A percentile compares a stretch with the other conserved stretches of the same genome.
Conservation (phyloP, 2,888 invertebrate species). For the Liodrosophila aerea region DNA sequence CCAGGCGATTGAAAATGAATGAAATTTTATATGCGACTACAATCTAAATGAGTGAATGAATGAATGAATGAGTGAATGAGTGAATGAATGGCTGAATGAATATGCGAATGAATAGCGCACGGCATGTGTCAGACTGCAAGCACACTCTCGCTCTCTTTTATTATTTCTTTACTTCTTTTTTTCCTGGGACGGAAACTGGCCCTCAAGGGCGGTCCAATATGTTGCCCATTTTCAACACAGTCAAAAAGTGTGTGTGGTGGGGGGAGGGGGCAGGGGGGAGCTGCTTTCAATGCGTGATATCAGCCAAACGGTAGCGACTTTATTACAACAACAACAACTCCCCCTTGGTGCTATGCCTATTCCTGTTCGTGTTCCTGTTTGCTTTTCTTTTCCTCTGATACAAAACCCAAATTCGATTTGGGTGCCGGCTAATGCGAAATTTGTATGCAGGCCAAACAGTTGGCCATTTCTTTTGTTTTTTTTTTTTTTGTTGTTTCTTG, state of each 20-base stretch:
- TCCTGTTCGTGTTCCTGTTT: background rate
- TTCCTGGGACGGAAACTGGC: constrained; percentile 8
- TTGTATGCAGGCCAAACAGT: constrained; percentile 69
- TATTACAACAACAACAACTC: constrained; percentile 31
- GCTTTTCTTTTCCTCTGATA: background rate
- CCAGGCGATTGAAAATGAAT: constrained; percentile 66
- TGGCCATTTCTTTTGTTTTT: constrained; percentile 69
- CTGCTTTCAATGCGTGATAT: constrained; percentile 1
- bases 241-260: background rate
- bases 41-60: constrained; percentile 43
- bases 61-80: constrained; percentile 25
- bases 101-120: constrained; percentile 29
- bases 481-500: constrained; percentile 1
- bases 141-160: too few relatives aligned
- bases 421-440: constrained; percentile 65
- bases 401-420: constrained; percentile 47
- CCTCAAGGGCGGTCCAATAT: constrained; percentile 45
- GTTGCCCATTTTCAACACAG: constrained; percentile 56
- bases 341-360: background rate
- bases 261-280: background rate
- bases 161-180: too few relatives aligned
- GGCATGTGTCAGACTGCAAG: constrained; percentile 16
- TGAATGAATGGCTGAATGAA: constrained; percentile 31
- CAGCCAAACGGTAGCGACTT: constrained; percentile 30
- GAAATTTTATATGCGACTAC: constrained; percentile 60